Base-by-base conservation (phyloP, 1,140 invertebrate species). In the Diorhabda carinulata region DNA sequence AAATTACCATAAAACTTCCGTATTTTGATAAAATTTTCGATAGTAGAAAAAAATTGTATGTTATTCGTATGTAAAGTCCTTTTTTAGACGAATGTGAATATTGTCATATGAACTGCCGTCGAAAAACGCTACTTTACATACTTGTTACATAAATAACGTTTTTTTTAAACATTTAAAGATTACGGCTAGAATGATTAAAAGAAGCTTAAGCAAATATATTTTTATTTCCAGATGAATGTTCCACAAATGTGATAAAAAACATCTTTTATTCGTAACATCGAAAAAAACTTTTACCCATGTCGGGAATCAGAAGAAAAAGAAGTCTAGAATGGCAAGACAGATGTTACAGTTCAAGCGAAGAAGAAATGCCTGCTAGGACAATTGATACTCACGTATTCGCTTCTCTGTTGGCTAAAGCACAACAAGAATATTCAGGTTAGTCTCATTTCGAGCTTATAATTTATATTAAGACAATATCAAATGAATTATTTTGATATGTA, bases 321-420 rank as follows among this genome's bases (percentile, higher is more conserved):
- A 87, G 86, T 70, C 82, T 86, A 58, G 86, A 87, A 79, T 87
- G 86, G 86, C 81, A 85, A 70, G 86, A 88, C 78, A 81, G 86
- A 72, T 82, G 86, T 61, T 88, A 87, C 77, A 88, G 87, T 70
- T 87, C 86, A 77, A 88, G 87, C 77, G 87, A 89, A 70, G 88
- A 88, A 66, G 87, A 87, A 77, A 82, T 87, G 71, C 75, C 84
- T 72, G 74, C 82, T 70, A 80, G 84, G 62, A 81, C 85, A 10
- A 85, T 88, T 62, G 87, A 87, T 52, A 87, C 87, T 69, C 83
- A 87, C 63, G 85, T 88, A 25, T 87, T 88, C 70, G 87, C 88
- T 3, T 87, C 87, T 6, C 80, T 88, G 40, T 78, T 88, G 61
- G 88, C 86, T 8, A 87, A 89, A 73, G 84, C 85, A 10, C 86